Conservation (phyloP, 2,888 invertebrate species). For the Ennomos quercinarius region DNA sequence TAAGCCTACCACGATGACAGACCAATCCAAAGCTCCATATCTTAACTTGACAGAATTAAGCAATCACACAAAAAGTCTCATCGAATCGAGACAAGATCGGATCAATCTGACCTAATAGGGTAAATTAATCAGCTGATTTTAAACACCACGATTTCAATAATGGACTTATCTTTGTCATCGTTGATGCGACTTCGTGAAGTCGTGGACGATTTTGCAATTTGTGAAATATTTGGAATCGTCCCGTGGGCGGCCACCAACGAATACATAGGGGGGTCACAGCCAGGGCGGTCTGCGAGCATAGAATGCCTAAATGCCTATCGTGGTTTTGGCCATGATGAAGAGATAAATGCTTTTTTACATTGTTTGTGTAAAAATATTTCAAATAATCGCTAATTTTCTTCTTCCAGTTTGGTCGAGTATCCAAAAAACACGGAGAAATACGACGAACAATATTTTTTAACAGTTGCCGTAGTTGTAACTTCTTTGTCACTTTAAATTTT, state of each 20-base stretch:
- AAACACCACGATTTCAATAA: constrained; percentile 38
- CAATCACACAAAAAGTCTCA: constrained; percentile 14
- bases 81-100: constrained; percentile 6
- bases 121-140: constrained; percentile 31
- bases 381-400: too few species aligned
- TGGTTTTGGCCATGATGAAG: constrained; percentile 34
- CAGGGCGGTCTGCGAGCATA: constrained; percentile 47
- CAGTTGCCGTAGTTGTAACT: too few species aligned
- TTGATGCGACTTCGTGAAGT: constrained; percentile 57
- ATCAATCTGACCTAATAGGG: constrained; percentile 18
- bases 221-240: constrained; percentile 79
- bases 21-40: too few species aligned
- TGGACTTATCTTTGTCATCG: constrained; percentile 35
- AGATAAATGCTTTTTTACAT: constrained; percentile 31
- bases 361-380: constrained; percentile 13
- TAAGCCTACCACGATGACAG: too few species aligned
- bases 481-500: too few species aligned
- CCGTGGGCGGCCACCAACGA: constrained; percentile 76
- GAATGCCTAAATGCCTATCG: constrained; percentile 41
- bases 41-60: constrained; percentile 9
- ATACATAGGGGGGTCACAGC: constrained; percentile 44
- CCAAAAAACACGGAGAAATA: too few species aligned
- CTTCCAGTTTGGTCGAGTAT: too few species aligned
- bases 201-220: constrained; percentile 75
- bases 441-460: too few species aligned